Evolutionary conservation across 1,140 invertebrate species (phyloP).

Genomic region (Babylonia areolata): DNA sequence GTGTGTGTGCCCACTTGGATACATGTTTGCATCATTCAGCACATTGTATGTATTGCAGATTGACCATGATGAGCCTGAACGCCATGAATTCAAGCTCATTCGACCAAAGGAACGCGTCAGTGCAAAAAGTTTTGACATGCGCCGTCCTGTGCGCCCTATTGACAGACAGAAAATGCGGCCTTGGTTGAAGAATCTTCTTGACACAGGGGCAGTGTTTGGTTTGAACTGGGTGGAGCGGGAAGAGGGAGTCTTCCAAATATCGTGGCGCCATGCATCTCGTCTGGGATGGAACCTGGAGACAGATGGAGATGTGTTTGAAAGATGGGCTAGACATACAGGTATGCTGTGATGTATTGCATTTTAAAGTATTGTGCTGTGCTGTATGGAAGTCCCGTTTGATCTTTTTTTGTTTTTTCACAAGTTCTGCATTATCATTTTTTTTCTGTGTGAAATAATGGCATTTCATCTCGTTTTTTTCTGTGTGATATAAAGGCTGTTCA

Average conservation of each 20-base stretch:
- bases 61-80: background rate
- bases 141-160: constrained; percentile 54
- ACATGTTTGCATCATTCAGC: background rate
- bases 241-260: constrained; percentile 61
- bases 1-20: too few relatives aligned
- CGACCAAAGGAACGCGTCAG: background rate
- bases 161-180: constrained; percentile 62
- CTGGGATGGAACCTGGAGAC: constrained; percentile 60
- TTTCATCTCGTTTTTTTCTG: too few relatives aligned
- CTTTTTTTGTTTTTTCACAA: too few relatives aligned
- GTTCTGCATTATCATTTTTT: too few relatives aligned
- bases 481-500: too few relatives aligned
- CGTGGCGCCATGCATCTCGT: constrained; percentile 69
- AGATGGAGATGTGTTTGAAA: constrained; percentile 68
- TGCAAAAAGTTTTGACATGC: constrained; percentile 19
- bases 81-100: background rate
- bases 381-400: too few relatives aligned
- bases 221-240: constrained; percentile 62
- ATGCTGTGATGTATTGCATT: background rate
- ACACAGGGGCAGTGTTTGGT: constrained; percentile 55
- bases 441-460: too few relatives aligned
- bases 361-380: too few relatives aligned
- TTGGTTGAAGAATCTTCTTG: constrained; percentile 60
- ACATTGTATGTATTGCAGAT: background rate
- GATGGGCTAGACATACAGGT: constrained; percentile 71